phyloP scores from a whole-genome alignment of 2,797 vertebrate genomes.

The Sylvilagus floridanus region DNA sequence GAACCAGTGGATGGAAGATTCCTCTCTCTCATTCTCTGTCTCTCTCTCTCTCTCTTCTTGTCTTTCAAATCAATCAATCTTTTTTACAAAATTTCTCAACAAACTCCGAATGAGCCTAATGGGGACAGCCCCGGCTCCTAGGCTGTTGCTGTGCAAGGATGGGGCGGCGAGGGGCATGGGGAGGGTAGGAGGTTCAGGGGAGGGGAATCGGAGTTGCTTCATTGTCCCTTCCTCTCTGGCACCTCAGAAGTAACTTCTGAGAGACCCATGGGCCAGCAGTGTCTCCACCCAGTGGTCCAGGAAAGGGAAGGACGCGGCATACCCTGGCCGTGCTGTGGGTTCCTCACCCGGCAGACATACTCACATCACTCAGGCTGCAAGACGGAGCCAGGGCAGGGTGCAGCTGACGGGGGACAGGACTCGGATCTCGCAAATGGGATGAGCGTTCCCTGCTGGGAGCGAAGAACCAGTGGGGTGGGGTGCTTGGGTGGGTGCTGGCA shows the following conservation, averaged over 20 bases:
- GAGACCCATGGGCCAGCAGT: not conserved
- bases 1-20: too few species aligned
- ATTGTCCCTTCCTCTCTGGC: not conserved
- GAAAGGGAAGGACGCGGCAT: not conserved
- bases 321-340: not conserved
- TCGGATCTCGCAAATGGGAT: constrained; percentile 62
- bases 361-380: not conserved
- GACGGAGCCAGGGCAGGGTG: not conserved
- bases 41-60: too few species aligned
- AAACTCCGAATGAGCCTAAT: not conserved
- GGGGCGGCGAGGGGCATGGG: too few species aligned
- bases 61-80: too few species aligned
- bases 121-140: not conserved
- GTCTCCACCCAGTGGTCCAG: not conserved
- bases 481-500: not conserved
- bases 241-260: not conserved
- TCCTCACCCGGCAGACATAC: not conserved
- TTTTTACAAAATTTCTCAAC: too few species aligned
- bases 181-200: not conserved
- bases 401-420: not conserved
- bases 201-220: not conserved
- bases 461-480: not conserved
- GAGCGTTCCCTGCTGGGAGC: not conserved
- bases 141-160: not conserved
- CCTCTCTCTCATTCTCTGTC: too few species aligned